These are phyloP conservation scores for Mormyrops boulengeri DNA, from an alignment of 2,797 vertebrate species.

Conservation along the genomic window DNA sequence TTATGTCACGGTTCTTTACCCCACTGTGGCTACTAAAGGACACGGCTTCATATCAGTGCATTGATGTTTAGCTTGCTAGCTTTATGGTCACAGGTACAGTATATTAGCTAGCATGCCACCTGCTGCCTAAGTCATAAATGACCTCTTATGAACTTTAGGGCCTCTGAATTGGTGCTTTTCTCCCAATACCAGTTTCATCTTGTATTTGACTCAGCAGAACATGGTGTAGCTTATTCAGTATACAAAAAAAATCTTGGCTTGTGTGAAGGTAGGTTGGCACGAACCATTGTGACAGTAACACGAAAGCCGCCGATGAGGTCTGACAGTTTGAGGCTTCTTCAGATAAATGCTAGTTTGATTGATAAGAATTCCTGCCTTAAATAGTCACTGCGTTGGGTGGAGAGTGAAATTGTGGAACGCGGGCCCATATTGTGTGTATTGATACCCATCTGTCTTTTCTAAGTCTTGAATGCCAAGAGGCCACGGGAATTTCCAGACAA, in stretches of 20 bases:
- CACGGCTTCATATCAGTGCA: background rate
- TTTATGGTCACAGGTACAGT: background rate
- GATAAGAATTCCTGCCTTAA: conserved; percentile 9
- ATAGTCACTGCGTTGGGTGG: conserved; percentile 17
- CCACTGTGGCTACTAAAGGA: background rate
- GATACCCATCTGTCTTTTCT: conserved; percentile 18
- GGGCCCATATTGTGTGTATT: conserved; percentile 25
- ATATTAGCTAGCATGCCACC: background rate
- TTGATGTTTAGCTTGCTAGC: background rate
- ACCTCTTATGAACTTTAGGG: background rate
- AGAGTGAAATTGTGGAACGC: background rate
- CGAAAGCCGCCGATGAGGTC: background rate
- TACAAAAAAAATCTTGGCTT: conserved; percentile 1
- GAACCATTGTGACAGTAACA: background rate
- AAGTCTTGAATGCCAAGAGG: conserved; percentile 30
- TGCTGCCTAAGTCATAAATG: background rate
- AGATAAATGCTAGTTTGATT: background rate
- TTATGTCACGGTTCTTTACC: background rate
- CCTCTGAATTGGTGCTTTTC: background rate
- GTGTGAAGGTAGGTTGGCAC: background rate
- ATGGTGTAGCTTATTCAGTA: background rate
- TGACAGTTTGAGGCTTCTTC: conserved; percentile 15
- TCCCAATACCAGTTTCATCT: background rate
- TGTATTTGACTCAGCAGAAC: background rate
- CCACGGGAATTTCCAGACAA: conserved; percentile 59